These are phyloP conservation scores for Caenorhabditis brenneri DNA, from an alignment of 1,140 invertebrate species.

Conservation along the genomic window DNA sequence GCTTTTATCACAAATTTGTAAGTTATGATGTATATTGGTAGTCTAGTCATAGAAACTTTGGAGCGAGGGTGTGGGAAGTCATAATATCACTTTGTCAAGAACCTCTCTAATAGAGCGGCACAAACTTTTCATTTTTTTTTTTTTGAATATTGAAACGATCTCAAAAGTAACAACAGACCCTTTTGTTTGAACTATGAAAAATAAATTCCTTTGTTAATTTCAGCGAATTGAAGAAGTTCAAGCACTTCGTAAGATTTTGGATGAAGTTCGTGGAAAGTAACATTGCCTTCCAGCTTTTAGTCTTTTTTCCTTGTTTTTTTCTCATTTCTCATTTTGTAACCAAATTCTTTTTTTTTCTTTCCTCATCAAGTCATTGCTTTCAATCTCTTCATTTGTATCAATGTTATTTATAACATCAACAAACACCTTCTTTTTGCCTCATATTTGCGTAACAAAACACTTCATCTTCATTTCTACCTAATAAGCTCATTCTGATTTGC, in stretches of 20 bases:
- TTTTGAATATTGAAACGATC: too few species aligned
- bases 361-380: not conserved
- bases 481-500: conserved; percentile 9
- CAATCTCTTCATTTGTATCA: not conserved
- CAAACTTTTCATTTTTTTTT: too few species aligned
- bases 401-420: not conserved
- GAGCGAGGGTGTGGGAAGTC: too few species aligned
- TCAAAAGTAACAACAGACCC: too few species aligned
- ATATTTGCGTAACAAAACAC: not conserved
- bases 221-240: not conserved
- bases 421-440: not conserved
- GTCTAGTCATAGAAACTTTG: too few species aligned
- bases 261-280: not conserved
- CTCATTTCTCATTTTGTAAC: not conserved
- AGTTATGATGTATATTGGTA: too few species aligned
- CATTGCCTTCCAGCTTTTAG: not conserved
- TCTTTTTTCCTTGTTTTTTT: not conserved
- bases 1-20: conserved; percentile 14
- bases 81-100: too few species aligned
- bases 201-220: not conserved
- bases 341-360: not conserved
- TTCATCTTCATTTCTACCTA: not conserved
- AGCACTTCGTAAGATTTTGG: not conserved
- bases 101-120: too few species aligned
- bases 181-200: too few species aligned